phyloP scores from a whole-genome alignment of 2,797 vertebrate genomes.

The Sebastolobus altivelis region DNA sequence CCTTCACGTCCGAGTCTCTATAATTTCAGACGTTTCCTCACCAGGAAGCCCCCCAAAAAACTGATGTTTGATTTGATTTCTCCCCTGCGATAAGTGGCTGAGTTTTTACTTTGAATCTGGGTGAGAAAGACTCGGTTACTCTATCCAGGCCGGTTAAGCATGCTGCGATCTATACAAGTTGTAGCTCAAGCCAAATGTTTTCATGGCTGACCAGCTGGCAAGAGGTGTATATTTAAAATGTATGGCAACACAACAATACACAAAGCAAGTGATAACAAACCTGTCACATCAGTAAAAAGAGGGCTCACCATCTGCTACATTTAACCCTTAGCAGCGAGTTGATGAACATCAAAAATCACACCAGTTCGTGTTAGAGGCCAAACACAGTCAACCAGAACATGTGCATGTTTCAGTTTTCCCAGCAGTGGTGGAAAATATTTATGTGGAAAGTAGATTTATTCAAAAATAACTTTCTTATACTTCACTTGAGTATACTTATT shows the following conservation, averaged over 20 bases:
- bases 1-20: conserved; percentile 27
- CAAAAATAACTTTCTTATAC: neutral
- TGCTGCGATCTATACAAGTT: neutral
- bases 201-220: neutral
- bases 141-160: neutral
- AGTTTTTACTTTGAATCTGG: conserved; percentile 27
- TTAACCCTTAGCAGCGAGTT: neutral
- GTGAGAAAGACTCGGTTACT: conserved; percentile 4
- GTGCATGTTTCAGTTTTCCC: neutral
- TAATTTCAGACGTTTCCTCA: conserved; percentile 29
- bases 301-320: neutral
- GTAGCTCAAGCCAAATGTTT: conserved; percentile 1
- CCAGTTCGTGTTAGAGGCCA: neutral
- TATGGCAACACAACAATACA: conserved; percentile 6
- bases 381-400: neutral
- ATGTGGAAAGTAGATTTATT: neutral
- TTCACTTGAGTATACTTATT: neutral
- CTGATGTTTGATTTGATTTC: conserved; percentile 28
- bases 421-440: neutral
- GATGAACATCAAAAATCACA: neutral
- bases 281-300: neutral
- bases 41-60: conserved; percentile 8
- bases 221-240: neutral
- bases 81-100: conserved; percentile 31
- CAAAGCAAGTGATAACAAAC: neutral